Evolutionary conservation across 2,113 vertebrate genomes (phyloP).

Genomic region (Ailuropoda melanoleuca): DNA sequence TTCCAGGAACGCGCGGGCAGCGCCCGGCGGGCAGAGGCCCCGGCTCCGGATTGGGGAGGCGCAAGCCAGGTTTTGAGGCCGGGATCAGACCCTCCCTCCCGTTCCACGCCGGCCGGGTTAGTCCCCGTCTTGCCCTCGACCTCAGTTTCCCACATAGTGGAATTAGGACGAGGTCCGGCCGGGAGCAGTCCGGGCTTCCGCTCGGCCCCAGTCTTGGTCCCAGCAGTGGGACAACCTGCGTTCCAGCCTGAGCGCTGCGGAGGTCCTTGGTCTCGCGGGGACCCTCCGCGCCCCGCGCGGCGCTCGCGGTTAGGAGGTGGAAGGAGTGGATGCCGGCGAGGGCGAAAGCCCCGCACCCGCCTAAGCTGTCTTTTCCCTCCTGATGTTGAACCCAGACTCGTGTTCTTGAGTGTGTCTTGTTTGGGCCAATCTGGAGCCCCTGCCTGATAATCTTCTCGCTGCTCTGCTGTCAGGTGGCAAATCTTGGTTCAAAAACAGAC

Average conservation of each 20-base stretch:
- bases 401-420: neutral
- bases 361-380: neutral
- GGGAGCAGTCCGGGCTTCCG: neutral
- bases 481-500: constrained; percentile 25
- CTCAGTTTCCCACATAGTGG: constrained; percentile 19
- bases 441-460: neutral
- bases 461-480: neutral
- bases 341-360: neutral
- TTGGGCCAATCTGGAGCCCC: constrained; percentile 6
- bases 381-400: neutral
- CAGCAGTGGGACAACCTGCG: neutral
- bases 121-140: neutral
- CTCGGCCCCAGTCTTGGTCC: neutral
- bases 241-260: neutral
- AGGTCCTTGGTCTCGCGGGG: neutral
- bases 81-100: neutral
- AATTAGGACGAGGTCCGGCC: neutral
- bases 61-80: constrained; percentile 38
- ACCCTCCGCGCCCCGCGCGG: neutral
- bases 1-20: constrained; percentile 64
- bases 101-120: neutral
- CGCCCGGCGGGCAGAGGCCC: constrained; percentile 15
- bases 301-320: neutral
- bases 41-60: neutral
- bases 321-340: neutral